Evolutionary conservation across 2,888 invertebrate genomes (phyloP).

Genomic region (Harmothoe impar): DNA sequence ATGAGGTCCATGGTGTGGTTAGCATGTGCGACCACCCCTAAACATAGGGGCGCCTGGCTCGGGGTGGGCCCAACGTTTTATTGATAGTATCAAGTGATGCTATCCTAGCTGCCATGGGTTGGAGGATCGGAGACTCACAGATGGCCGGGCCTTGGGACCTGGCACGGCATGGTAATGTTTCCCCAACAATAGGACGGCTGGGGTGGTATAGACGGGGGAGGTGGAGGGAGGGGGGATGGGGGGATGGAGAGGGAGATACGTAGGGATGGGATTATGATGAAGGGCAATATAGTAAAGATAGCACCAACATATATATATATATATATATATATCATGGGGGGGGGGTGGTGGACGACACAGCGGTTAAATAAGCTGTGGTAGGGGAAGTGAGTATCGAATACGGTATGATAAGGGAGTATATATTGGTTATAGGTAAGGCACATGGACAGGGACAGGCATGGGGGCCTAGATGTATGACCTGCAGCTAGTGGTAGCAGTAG

Average conservation of each 20-base stretch:
- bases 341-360: background rate
- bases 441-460: too few relatives aligned
- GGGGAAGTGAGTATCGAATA: too few relatives aligned
- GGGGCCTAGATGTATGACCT: too few relatives aligned
- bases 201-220: background rate
- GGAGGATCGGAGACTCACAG: background rate
- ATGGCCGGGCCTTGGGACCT: background rate
- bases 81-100: slow-evolving; percentile 29
- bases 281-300: background rate
- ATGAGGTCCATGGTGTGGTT: background rate
- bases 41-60: slow-evolving; percentile 2
- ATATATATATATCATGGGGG: too few relatives aligned
- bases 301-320: background rate
- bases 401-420: too few relatives aligned
- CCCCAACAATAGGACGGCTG: background rate
- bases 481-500: too few relatives aligned
- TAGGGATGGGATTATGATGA: too few relatives aligned
- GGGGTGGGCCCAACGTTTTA: background rate
- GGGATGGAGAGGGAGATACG: background rate
- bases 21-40: slow-evolving; percentile 29
- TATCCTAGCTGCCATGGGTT: background rate
- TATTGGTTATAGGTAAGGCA: too few relatives aligned
- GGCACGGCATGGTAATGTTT: slow-evolving; percentile 66
- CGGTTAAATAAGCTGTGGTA: too few relatives aligned
- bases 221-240: background rate